Base-by-base conservation (phyloP, 2,888 invertebrate species). In the Aromia moschata region DNA sequence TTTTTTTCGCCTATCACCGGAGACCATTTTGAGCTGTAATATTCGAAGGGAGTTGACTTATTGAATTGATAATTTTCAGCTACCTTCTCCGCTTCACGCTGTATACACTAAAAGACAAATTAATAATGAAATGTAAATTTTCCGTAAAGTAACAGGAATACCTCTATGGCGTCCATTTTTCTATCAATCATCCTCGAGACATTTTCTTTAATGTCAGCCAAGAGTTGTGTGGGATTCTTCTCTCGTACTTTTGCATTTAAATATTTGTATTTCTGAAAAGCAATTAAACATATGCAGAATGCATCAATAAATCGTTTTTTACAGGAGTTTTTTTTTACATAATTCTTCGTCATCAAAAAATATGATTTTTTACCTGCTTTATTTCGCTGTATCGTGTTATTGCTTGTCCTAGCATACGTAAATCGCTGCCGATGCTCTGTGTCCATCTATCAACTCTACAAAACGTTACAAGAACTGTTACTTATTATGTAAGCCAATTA, bases 141-240 rank as follows among this genome's bases (percentile, higher is more conserved):
- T n/a, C n/a, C n/a, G n/a, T n/a, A n/a, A n/a, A n/a, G n/a, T n/a
- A n/a, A n/a, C n/a, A n/a, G n/a, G 2, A 5, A 43, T 83, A 90
- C 90, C 83, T 86, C 86, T 56, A 95, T 91, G n/a, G 95, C 94
- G 72, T 93, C 92, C 84, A 93, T 92, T 86, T 95, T 94, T 71
- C 91, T 86, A 40, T 90, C 88, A 70, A 95, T 85, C 91, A 96
- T 94, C 52, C 88, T 87, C 63, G 91, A 90, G 56, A 96, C 91
- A 72, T 92, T 93, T 52, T 87, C 86, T 52, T 91, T 87, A 60
- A 95, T 92, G 58, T 92, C 90, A 61, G 86, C 86, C 68, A 96
- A 86, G 74, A 96, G 85, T 71, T 87, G 86, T 56, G 86, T 84
- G 37, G 94, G 92, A 80, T 95, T 90, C 78, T 93, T 92, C 62